These are phyloP conservation scores for Ianthella basta DNA, from an alignment of 37 sponge, comb jelly and placozoan species.

Conservation along the genomic window DNA sequence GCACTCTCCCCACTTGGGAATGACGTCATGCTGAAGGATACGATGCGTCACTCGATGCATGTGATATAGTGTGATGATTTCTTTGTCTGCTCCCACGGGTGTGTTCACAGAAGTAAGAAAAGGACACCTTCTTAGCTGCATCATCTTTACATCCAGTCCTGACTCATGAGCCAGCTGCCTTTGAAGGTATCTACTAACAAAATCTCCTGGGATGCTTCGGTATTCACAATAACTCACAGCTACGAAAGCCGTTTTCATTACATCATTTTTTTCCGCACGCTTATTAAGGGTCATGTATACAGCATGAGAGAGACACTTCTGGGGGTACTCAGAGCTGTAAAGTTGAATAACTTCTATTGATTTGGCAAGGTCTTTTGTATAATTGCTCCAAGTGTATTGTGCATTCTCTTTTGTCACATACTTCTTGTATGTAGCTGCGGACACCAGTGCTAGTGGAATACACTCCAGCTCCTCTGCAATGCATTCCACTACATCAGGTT, in stretches of 20 bases:
- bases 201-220: neutral
- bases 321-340: neutral
- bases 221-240: neutral
- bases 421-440: neutral
- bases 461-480: neutral
- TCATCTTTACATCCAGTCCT: neutral
- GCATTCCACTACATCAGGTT: neutral
- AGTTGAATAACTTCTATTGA: neutral
- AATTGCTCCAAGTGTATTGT: neutral
- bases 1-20: neutral
- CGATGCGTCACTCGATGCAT: neutral
- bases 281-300: neutral
- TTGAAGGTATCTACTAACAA: neutral
- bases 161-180: neutral
- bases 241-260: neutral
- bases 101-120: too few relatives aligned
- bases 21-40: neutral
- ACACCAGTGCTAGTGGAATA: slow-evolving; percentile 5
- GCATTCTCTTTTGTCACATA: neutral
- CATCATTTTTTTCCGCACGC: neutral
- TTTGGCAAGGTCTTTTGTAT: neutral
- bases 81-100: too few relatives aligned
- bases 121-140: too few relatives aligned
- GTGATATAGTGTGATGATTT: neutral
- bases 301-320: neutral